A percentile compares a stretch with the other conserved stretches of the same genome.
Evolutionary conservation across 2,888 invertebrate species (phyloP).

Genomic region (Standfussiana lucernea): DNA sequence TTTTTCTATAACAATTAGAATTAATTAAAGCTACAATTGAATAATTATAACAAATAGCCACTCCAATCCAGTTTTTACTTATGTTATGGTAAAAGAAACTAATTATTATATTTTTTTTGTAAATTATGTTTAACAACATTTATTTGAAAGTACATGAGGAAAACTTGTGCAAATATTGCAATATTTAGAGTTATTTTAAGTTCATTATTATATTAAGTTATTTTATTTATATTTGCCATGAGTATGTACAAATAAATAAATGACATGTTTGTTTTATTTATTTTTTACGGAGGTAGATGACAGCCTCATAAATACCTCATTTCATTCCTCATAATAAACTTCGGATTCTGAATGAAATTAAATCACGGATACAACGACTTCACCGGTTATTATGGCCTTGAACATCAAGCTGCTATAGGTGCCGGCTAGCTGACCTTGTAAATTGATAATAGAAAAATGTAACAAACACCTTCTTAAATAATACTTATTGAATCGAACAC

Average conservation of each 20-base stretch:
- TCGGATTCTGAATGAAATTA: neutral
- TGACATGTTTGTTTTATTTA: neutral
- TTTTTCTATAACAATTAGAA: neutral
- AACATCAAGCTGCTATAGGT: conserved; percentile 5
- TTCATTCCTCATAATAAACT: neutral
- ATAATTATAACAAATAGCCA: neutral
- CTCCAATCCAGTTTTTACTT: neutral
- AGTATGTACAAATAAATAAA: neutral
- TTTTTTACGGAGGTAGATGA: neutral
- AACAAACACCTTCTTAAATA: neutral
- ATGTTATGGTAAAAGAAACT: neutral
- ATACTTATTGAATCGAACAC: neutral
- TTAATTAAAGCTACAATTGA: neutral
- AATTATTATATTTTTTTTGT: too few species aligned
- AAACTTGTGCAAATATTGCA: neutral
- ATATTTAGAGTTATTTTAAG: too few species aligned
- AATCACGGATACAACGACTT: neutral
- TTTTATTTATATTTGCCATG: neutral
- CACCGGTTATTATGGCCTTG: conserved; percentile 8
- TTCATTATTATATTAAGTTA: too few species aligned
- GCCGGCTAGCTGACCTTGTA: conserved; percentile 47
- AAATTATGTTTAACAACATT: neutral
- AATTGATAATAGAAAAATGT: neutral
- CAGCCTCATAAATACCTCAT: neutral
- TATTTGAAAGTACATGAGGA: neutral